Percentiles rank a stretch among this genome's conserved stretches.
These are phyloP conservation scores for Heliangelus exortis DNA, from an alignment of 2,797 vertebrate genomes.

Conservation along the genomic window DNA sequence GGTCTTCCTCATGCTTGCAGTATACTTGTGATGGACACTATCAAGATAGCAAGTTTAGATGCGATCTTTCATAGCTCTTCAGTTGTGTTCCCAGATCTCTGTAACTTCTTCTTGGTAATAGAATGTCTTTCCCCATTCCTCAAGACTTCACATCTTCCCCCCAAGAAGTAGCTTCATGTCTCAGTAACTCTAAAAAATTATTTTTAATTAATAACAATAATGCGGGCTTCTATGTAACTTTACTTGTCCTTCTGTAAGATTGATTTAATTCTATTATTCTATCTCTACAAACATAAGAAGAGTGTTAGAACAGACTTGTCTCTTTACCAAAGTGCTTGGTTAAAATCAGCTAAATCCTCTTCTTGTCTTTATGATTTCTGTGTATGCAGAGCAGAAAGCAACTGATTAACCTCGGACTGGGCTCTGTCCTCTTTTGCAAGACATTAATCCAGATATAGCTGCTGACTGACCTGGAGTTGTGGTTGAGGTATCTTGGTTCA, in stretches of 20 bases:
- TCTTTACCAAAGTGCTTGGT: not conserved
- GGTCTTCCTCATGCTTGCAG: not conserved
- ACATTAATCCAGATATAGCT: not conserved
- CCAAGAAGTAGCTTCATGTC: not conserved
- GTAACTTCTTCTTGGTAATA: not conserved
- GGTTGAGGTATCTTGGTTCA: not conserved
- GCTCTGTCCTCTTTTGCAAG: not conserved
- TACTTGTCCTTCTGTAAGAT: not conserved
- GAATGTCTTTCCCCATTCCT: accelerated
- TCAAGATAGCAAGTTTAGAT: not conserved
- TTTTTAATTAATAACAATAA: not conserved
- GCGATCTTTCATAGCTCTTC: not conserved
- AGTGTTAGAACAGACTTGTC: not conserved
- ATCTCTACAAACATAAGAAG: not conserved
- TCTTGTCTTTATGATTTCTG: not conserved
- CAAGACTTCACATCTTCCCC: not conserved
- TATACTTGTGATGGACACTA: not conserved
- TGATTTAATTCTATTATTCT: not conserved
- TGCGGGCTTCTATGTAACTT: not conserved
- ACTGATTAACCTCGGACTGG: not conserved
- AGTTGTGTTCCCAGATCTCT: not conserved
- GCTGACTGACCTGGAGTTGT: not conserved
- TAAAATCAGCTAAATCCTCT: not conserved
- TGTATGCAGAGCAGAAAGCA: not conserved
- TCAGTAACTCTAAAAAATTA: not conserved